phyloP scores from a whole-genome alignment of 2,113 vertebrate species.

The Suricata suricatta region DNA sequence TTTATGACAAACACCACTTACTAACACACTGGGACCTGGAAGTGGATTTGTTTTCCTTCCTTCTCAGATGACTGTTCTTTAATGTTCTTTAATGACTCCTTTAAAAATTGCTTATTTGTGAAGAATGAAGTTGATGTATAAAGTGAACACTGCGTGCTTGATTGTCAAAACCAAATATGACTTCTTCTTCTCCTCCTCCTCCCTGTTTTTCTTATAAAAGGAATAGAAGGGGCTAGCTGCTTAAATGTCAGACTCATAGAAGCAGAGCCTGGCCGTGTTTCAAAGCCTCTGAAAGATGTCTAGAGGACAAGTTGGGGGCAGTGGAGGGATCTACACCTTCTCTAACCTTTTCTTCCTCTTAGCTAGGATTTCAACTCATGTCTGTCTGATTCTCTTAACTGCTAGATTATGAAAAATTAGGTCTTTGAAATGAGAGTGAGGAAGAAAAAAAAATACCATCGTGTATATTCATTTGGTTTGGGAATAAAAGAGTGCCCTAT shows the following conservation, averaged over 20 bases:
- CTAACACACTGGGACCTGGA: background rate
- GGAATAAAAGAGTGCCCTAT: conserved; percentile 47
- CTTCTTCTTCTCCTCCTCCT: background rate
- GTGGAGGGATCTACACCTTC: background rate
- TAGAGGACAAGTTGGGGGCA: background rate
- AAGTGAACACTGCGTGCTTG: background rate
- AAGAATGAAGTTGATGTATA: background rate
- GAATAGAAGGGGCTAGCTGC: background rate
- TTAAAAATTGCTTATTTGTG: conserved; percentile 8
- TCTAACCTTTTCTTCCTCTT: background rate
- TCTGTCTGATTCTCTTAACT: conserved; percentile 46
- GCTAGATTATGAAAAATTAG: conserved; percentile 62
- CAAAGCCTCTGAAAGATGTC: conserved; percentile 20
- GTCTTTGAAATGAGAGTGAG: conserved; percentile 55
- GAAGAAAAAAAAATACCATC: conserved; percentile 49
- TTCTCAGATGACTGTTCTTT: background rate
- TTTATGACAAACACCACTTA: background rate
- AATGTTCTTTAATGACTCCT: background rate
- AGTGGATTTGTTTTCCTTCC: background rate
- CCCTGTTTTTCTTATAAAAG: background rate
- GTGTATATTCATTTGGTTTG: conserved; percentile 65
- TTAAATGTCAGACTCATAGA: conserved; percentile 13
- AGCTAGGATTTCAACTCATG: conserved; percentile 24
- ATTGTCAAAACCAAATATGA: background rate
- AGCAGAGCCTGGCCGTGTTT: background rate